Evolutionary conservation across 2,113 vertebrate species (phyloP), one percentile per base, ranked within the genome.

Genomic region (Amazona vittata): DNA sequence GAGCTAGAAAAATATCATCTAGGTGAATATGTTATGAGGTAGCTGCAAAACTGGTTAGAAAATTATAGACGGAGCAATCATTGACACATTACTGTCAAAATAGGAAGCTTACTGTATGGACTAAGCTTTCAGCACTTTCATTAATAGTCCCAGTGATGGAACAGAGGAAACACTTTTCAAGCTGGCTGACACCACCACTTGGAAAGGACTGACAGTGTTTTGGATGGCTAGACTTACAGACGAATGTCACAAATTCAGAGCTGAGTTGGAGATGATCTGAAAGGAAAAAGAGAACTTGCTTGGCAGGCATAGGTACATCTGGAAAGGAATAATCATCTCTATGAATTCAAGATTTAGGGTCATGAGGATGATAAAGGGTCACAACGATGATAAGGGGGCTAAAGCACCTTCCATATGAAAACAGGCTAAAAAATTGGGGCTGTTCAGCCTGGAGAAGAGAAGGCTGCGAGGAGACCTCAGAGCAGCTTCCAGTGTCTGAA

Each of bases 21-120:
- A 43, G 79, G 68, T 81, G 88, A 95, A 92, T 86, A 70, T 90
- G 93, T 93, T 88, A 86, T 43, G 90, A 80, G 31, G 19, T 77
- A 63, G 64, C 59, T 77, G 67, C 53, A 80, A 90, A 95, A 77
- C 67, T 53, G 28, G 63, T 90, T 93, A 93, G 76, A 77, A 96
- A 95, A 96, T 95, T 95, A 93, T 67, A 95, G 90, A 90, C 90
- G 68, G 86, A 94, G 76, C 68, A 88, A 92, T 94, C 90, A 86
- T 86, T 95, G 96, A 92, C 76, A 92, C 83, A 89, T 94, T 92
- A 95, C 86, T 95, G 90, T 92, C 94, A 97, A 95, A 96, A 88
- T 16, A 76, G 62, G 71, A 53, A 62, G 33, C n/a, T 77, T 76
- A 49, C 39, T 80, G 24, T 47, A 87, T 57, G 67, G 90, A 49